phyloP scores from a whole-genome alignment of 2,797 vertebrate species.

The Helicolenus hilgendorfi region DNA sequence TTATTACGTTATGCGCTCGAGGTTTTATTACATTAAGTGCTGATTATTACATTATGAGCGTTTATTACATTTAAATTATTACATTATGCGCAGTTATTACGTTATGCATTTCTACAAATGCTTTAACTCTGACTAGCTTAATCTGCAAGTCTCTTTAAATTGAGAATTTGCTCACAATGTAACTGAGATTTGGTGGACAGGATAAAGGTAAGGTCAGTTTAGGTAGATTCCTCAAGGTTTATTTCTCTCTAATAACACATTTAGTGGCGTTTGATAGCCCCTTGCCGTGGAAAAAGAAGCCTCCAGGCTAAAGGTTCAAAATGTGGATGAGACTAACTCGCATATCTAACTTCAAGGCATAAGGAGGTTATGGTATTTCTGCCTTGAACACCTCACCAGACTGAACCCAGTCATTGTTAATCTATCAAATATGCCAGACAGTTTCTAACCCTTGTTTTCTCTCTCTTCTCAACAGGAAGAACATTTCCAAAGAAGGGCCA shows the following conservation, averaged over 20 bases:
- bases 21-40: no score
- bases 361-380: neutral
- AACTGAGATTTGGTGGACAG: neutral
- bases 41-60: no score
- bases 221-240: neutral
- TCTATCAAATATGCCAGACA: constrained; percentile 28
- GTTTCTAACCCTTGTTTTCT: constrained; percentile 29
- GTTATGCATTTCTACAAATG: fast-evolving
- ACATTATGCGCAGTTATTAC: no score
- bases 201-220: no score
- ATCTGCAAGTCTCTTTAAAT: no score
- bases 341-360: constrained; percentile 13
- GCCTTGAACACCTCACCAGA: constrained; percentile 19
- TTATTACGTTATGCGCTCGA: no score
- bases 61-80: no score
- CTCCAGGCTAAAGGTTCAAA: constrained; percentile 40
- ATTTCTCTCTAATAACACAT: neutral
- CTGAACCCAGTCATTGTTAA: constrained; percentile 32
- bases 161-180: neutral
- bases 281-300: neutral
- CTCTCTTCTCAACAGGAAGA: constrained; percentile 90
- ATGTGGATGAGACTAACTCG: constrained; percentile 5
- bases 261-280: constrained; percentile 21
- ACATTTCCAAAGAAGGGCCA: constrained; percentile 99
- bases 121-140: neutral